Evolutionary conservation across 2,797 vertebrate genomes (phyloP), one percentile per base, ranked within the genome.

Genomic region (Halcyon smyrnensis): DNA sequence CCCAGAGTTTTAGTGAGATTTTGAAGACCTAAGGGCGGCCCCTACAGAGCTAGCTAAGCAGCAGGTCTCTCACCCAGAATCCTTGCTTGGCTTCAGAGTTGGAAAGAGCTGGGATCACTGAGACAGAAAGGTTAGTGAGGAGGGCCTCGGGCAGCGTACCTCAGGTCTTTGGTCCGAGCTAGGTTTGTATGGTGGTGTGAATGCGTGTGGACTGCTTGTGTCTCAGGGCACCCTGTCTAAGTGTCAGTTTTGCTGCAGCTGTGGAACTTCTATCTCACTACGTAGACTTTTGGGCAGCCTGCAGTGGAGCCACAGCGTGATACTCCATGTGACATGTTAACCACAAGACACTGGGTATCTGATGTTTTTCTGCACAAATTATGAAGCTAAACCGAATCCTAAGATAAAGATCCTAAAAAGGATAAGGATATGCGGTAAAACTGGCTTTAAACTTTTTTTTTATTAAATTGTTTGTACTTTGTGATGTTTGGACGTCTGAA

Each of bases 131-230:
- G 17, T 34, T 24, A 24, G n/a, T 16, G 41, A n/a, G 21, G 41
- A 65, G 32, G 37, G 57, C 20, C 16, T 76, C 10, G 9, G 48
- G 27, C 46, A 21, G n/a, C 1, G 19, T 45, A 32, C 46, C 36
- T 53, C 16, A 23, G 21, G 51, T 65, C 64, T 41, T 24, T 15
- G 30, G 36, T 25, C 62, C 36, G 34, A 41, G 15, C n/a, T 41
- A 7, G 34, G 43, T 9, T 25, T 53, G 32, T 53, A 3, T 7
- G 17, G 16, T 51, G n/a, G 11, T 43, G 11, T 34, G 37, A 51
- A 24, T 39, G n/a, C 25, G 9, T 0, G 0, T 20, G 12, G n/a
- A 25, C 56, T 71, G 48, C 36, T 12, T 0, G 1, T 53, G 50
- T 73, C 45, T 77, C 41, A 17, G 43, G 6, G 8, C 43, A 30